A percentile compares a stretch with the other conserved stretches of the same genome.
phyloP scores from a whole-genome alignment of 2,113 vertebrate genomes.

The Sminthopsis crassicaudata region DNA sequence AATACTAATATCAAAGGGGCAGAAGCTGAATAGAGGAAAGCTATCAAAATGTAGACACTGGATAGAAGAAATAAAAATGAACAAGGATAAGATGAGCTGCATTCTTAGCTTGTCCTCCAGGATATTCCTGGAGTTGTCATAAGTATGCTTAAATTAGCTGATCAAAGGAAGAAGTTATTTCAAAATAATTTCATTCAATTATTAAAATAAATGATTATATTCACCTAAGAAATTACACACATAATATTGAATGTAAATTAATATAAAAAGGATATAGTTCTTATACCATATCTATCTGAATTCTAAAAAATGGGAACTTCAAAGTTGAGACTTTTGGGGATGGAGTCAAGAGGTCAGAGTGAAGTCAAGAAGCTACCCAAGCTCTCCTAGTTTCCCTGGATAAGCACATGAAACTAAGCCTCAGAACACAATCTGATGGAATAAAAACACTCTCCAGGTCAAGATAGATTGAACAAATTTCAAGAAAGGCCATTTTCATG shows the following conservation, averaged over 20 bases:
- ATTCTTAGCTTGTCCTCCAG: not conserved
- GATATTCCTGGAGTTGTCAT: not conserved
- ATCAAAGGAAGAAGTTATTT: not conserved
- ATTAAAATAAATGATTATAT: not conserved
- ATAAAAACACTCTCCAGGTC: no score
- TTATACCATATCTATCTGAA: not conserved
- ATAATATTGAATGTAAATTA: not conserved
- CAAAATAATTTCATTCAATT: not conserved
- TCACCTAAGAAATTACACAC: not conserved
- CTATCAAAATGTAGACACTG: not conserved
- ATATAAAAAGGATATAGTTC: not conserved
- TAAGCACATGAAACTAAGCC: no score
- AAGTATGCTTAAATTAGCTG: not conserved
- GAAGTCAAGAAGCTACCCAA: no score
- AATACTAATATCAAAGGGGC: not conserved
- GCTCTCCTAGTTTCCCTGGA: no score
- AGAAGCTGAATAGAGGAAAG: not conserved
- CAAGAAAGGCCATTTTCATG: no score
- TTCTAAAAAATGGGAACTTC: not conserved
- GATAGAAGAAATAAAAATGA: not conserved
- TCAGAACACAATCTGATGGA: no score
- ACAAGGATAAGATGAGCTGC: not conserved
- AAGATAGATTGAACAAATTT: no score
- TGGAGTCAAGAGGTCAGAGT: no score
- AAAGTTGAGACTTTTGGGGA: no score